Evolutionary conservation across 1,140 invertebrate species (phyloP), one percentile per base, ranked within the genome.

Genomic region (Brachionus paranguensis): DNA sequence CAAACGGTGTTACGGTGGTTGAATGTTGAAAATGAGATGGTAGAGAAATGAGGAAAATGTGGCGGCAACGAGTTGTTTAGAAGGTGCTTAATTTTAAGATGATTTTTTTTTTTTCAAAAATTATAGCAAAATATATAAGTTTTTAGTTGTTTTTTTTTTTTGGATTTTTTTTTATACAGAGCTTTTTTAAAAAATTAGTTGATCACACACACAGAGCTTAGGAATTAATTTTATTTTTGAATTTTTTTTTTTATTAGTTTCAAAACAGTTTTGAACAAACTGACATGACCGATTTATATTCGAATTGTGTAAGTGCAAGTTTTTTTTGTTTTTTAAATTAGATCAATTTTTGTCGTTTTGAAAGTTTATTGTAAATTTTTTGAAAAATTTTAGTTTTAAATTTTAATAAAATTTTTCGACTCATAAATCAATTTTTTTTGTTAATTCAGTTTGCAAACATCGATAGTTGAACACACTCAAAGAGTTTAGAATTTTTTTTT

Each of bases 301-400:
- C 33, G 27, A 68, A 33, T 68, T 68, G 65, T 29, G 27, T 68
- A 68, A 68, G 65, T 68, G 65, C 65, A 68, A 68, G 65, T 68
- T 68, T n/a, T 68, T 68, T 12, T 68, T 27, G 2, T 68, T 27
- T 17, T 12, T 65, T 12, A 29, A 3, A 37, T 7, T 33, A 14
- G 65, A 68, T 68, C 12, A 29, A 64, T 68, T 68, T 68, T 68
- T 68, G 27, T 33, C 33, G 27, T 68, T 33, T 68, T 68, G 10
- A 20, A 24, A 14, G 3, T n/a, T 64, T 24, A 29, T 64, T 64
- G 12, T 29, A 64, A 24, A n/a, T 68, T 68, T 68, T n/a, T n/a
- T 24, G 2, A 7, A 33, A 37, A 10, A 33, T 68, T 68, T 68
- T 68, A 29, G 12, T 11, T 33, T 12, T 68, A 29, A 68, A 68